Base-by-base conservation (phyloP, 2,888 invertebrate species). In the Herminia tarsipennalis region DNA sequence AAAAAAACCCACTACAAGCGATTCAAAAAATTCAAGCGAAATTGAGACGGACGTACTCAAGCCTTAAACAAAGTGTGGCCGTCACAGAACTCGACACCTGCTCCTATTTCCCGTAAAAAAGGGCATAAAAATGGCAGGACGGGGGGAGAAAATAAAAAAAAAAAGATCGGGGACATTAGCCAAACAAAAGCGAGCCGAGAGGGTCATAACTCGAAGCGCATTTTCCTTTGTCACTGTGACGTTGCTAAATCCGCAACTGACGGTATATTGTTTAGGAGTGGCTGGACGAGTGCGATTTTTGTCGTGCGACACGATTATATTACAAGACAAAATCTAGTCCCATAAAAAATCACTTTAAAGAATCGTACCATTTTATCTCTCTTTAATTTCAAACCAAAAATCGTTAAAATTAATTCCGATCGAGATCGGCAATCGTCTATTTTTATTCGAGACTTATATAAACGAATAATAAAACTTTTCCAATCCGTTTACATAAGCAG, bases 101-200 rank as follows among this genome's bases (percentile, higher is more conserved):
- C 64, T 58, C 60, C 64, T 68, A 62, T 70, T 64, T 65, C 62
- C 50, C 54, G 63, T 60, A 73, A 68, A 72, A 77, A 73, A 73
- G 51, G 60, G 53, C 65, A 67, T 70, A 70, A 76, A 78, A 79
- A 73, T 69, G 66, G 70, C 46, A 63, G 61, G 59, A 71, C 66
- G 69, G 72, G 51, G 32, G 50, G 46, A 48, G 58, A 51, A 58
- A 49, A 62, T 62, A 67, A 64, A 61, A 34, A 64, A 68, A 83
- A 82, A 81, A 66, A 42, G 79, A 81, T 76, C 66, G 74, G 68
- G 61, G 72, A 71, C 81, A 84, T 83, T 81, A 82, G 76, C 77
- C 82, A 83, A 84, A 86, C 88, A 88, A 88, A 86, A 83, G 84
- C 73, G 76, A 76, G 75, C 79, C 84, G 74, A 78, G 83, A 78